Evolutionary conservation across 1,140 invertebrate genomes (phyloP).

Genomic region (Proales similis): DNA sequence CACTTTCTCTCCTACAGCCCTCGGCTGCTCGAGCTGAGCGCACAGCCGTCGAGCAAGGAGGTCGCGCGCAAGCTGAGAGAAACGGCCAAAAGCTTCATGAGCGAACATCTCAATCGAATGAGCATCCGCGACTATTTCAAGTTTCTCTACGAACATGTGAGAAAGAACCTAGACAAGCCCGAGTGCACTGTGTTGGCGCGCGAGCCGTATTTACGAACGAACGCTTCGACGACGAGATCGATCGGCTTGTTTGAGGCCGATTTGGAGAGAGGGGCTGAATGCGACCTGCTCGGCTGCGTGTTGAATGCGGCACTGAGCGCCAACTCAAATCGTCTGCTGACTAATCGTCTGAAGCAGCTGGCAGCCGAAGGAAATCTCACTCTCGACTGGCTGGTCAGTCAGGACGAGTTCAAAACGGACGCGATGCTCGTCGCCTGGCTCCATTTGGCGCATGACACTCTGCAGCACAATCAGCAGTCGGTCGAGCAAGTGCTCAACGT

Average conservation of each 20-base stretch:
- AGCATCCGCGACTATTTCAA: slow-evolving; percentile 35
- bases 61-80: slow-evolving; percentile 11
- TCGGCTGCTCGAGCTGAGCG: slow-evolving; percentile 9
- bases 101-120: slow-evolving; percentile 32
- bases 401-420: background rate
- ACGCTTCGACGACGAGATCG: slow-evolving; percentile 34
- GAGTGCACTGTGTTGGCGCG: slow-evolving; percentile 30
- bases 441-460: slow-evolving; percentile 2
- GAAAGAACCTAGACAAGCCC: slow-evolving; percentile 14
- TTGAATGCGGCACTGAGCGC: too few species aligned
- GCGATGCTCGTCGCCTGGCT: slow-evolving; percentile 1
- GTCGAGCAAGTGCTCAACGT: slow-evolving; percentile 25
- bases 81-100: slow-evolving; percentile 31
- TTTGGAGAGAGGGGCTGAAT: slow-evolving; percentile 4
- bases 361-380: background rate
- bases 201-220: slow-evolving; percentile 8
- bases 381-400: background rate
- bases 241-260: slow-evolving; percentile 34
- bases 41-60: slow-evolving; percentile 5
- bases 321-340: background rate
- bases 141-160: slow-evolving; percentile 28
- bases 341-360: slow-evolving; percentile 1
- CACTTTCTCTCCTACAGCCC: slow-evolving; percentile 36
- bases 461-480: background rate
- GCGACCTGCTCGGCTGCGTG: too few species aligned